Evolutionary conservation across 2,113 vertebrate genomes (phyloP).

Genomic region (Macaca fascicularis): DNA sequence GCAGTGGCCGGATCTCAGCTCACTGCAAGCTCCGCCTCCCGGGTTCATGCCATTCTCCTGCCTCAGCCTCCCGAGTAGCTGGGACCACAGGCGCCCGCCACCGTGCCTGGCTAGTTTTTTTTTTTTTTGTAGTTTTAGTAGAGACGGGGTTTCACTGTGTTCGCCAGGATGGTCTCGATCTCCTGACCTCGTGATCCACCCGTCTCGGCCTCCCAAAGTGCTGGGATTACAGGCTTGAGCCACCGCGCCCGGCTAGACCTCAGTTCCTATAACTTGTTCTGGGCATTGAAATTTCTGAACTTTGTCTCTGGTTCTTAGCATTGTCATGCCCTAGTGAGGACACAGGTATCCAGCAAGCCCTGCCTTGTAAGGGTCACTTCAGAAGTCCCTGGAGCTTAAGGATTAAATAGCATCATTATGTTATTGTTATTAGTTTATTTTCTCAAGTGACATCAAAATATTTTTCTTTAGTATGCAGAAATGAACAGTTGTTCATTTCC

Average conservation of each 20-base stretch:
- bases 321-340: not conserved
- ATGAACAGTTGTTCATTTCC: not conserved
- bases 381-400: conserved; percentile 7
- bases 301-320: conserved; percentile 8
- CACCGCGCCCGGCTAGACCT: not conserved
- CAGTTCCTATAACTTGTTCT: conserved; percentile 21
- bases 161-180: no score
- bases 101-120: no score
- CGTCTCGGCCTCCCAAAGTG: no score
- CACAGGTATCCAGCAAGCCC: not conserved
- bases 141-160: no score
- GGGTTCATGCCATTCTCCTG: no score
- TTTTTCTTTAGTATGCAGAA: not conserved
- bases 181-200: no score
- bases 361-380: not conserved
- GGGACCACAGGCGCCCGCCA: no score
- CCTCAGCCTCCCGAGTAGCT: no score
- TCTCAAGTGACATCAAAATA: conserved; percentile 1
- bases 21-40: no score
- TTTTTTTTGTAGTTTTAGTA: no score
- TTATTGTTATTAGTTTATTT: not conserved
- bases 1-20: no score
- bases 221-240: no score
- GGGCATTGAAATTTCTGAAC: not conserved
- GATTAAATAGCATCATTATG: not conserved